Evolutionary conservation across 2,113 vertebrate genomes (phyloP).

Genomic region (Eurystomus gularis): DNA sequence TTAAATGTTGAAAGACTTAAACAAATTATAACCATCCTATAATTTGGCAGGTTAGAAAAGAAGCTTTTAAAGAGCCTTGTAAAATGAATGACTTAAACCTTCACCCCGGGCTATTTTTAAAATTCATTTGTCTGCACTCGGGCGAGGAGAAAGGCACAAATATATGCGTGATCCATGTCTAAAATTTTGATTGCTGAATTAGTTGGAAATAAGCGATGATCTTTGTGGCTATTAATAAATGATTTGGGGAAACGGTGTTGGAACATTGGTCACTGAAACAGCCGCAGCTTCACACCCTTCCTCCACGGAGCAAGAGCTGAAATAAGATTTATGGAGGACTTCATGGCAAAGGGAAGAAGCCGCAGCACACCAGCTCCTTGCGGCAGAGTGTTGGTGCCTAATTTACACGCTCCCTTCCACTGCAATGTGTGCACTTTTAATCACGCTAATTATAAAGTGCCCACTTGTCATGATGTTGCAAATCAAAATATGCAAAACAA

Average conservation of each 20-base stretch:
- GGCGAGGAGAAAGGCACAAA: background rate
- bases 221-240: background rate
- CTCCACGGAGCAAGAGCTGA: background rate
- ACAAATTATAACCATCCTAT: constrained; percentile 33
- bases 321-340: background rate
- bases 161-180: background rate
- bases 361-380: background rate
- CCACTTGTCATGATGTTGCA: background rate
- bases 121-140: constrained; percentile 11
- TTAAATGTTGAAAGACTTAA: constrained; percentile 18
- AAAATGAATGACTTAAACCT: constrained; percentile 19
- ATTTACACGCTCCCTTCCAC: background rate
- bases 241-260: background rate
- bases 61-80: constrained; percentile 32
- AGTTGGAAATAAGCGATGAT: background rate
- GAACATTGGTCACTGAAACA: background rate
- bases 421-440: background rate
- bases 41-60: constrained; percentile 37
- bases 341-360: background rate
- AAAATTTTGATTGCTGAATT: background rate
- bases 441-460: background rate
- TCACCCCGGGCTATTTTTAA: constrained; percentile 38
- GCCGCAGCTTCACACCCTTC: background rate
- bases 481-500: background rate
- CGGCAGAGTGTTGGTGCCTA: background rate